Evolutionary conservation across 2,797 vertebrate genomes (phyloP).

Genomic region (Brotogeris chrysoptera): DNA sequence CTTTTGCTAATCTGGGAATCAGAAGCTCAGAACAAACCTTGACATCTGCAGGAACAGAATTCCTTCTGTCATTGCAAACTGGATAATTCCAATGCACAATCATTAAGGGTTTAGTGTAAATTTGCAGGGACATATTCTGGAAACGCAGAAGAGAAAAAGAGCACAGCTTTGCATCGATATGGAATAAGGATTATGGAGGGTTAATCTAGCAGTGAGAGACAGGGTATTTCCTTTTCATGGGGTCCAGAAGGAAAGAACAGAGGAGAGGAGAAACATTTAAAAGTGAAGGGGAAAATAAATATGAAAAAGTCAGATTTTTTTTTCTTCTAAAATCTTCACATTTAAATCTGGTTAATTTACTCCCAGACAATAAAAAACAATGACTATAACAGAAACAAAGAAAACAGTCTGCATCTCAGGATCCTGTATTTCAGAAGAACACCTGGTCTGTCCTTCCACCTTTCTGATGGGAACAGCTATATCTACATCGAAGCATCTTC

Average conservation of each 20-base stretch:
- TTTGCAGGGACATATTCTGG: neutral
- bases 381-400: neutral
- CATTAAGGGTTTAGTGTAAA: neutral
- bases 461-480: neutral
- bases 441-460: neutral
- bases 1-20: neutral
- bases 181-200: neutral
- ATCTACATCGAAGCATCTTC: neutral
- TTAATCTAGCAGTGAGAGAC: neutral
- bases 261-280: neutral
- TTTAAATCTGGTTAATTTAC: neutral
- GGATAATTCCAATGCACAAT: neutral
- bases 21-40: neutral
- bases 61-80: neutral
- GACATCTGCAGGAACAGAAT: neutral
- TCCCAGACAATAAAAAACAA: neutral
- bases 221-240: neutral
- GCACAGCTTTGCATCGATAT: neutral
- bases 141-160: neutral
- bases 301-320: neutral
- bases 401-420: neutral
- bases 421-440: neutral
- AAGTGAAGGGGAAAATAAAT: neutral
- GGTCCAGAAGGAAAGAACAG: neutral
- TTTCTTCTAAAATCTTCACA: neutral